These are phyloP conservation scores for Noctua fimbriata DNA, from an alignment of 2,888 invertebrate genomes.

Conservation along the genomic window DNA sequence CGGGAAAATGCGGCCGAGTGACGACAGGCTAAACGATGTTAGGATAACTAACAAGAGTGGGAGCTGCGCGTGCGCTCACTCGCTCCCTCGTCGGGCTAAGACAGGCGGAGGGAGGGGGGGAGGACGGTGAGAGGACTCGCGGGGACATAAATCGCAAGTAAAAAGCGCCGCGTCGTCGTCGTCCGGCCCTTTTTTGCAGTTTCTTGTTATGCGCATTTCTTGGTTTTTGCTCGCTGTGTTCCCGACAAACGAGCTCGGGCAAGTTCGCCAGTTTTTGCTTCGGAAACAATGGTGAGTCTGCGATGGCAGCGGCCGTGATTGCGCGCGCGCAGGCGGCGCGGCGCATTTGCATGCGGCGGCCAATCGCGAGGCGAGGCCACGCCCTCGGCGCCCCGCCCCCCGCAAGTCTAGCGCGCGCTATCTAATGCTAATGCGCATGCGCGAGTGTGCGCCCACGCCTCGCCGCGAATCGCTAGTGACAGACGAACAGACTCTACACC, in stretches of 20 bases:
- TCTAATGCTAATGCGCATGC: constrained; percentile 66
- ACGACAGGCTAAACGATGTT: constrained; percentile 59
- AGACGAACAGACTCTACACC: background rate
- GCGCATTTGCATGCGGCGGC: constrained; percentile 86
- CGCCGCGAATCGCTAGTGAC: background rate
- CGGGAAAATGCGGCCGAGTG: constrained; percentile 59
- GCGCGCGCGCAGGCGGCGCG: constrained; percentile 82
- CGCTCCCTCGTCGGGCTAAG: constrained; percentile 18
- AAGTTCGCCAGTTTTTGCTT: constrained; percentile 76
- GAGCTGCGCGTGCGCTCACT: constrained; percentile 63
- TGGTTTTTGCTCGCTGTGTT: constrained; percentile 83
- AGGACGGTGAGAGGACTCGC: constrained; percentile 52
- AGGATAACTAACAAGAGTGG: constrained; percentile 59
- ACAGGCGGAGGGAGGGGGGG: constrained; percentile 30
- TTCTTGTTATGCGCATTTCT: constrained; percentile 87
- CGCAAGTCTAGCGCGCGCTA: constrained; percentile 54
- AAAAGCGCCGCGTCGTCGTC: constrained; percentile 79
- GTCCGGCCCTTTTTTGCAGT: constrained; percentile 81
- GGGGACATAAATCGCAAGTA: constrained; percentile 83
- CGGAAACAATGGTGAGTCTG: constrained; percentile 79
- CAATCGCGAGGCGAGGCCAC: constrained; percentile 77
- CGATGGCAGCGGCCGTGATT: constrained; percentile 74
- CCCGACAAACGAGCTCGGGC: constrained; percentile 81
- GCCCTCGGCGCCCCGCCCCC: constrained; percentile 68
- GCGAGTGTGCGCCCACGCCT: constrained; percentile 36